phyloP scores from a whole-genome alignment of 2,113 vertebrate species.

The Mastomys coucha region DNA sequence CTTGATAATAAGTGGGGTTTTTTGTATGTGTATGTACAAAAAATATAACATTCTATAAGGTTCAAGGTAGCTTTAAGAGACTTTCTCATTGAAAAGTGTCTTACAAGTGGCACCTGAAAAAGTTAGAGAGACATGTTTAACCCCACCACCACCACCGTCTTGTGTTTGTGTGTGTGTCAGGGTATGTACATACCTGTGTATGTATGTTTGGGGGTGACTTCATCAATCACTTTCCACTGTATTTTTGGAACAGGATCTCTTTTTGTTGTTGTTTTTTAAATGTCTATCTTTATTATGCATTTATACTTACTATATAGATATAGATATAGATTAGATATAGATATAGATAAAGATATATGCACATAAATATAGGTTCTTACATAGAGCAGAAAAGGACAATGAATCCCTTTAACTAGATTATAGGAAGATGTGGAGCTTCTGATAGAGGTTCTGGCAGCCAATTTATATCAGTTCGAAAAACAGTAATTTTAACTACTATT shows the following conservation, averaged over 20 bases:
- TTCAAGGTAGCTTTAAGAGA: background rate
- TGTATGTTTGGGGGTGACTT: background rate
- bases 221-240: background rate
- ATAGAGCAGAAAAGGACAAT: no score
- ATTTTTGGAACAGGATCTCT: background rate
- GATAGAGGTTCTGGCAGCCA: no score
- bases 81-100: background rate
- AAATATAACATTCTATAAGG: background rate
- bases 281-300: no score
- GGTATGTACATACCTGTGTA: background rate
- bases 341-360: no score
- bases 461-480: no score
- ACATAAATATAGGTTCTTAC: no score
- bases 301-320: no score
- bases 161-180: background rate
- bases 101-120: background rate
- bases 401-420: no score
- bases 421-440: no score
- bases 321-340: no score
- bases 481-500: no score
- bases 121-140: background rate
- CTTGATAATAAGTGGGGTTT: background rate
- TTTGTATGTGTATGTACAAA: slow-evolving; percentile 11
- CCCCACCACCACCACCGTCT: background rate
- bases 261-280: no score